These are phyloP conservation scores for Crocuta crocuta DNA, from an alignment of 2,113 vertebrate species.

Conservation along the genomic window DNA sequence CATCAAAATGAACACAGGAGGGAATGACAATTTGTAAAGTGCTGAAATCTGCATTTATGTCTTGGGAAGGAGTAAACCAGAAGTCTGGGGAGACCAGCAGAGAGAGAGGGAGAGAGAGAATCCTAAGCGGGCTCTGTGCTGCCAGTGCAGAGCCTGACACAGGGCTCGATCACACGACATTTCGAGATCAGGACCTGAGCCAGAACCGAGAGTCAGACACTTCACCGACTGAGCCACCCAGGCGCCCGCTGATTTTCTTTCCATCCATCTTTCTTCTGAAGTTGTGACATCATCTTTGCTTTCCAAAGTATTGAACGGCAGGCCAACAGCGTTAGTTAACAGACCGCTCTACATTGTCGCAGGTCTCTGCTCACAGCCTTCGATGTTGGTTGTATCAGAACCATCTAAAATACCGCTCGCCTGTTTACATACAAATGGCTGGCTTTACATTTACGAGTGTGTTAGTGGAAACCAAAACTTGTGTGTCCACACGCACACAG, in stretches of 20 bases:
- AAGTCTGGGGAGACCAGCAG: background rate
- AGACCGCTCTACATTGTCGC: background rate
- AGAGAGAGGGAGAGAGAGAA: no score
- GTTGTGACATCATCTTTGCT: background rate
- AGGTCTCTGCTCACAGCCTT: background rate
- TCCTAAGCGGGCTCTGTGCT: no score
- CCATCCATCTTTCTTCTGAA: no score
- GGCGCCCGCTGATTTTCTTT: background rate
- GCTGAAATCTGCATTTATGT: background rate
- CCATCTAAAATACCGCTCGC: background rate
- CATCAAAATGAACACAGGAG: background rate
- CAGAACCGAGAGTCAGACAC: background rate
- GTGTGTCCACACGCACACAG: fast-evolving
- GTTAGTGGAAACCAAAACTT: background rate
- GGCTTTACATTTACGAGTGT: background rate
- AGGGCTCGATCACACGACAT: no score
- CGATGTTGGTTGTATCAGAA: background rate
- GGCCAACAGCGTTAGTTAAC: background rate
- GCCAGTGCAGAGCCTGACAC: no score
- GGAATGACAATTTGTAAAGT: background rate
- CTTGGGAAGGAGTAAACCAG: background rate
- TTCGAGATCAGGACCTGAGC: background rate
- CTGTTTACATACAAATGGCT: background rate
- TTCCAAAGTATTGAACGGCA: background rate
- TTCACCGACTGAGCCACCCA: background rate